phyloP scores from a whole-genome alignment of 2,888 invertebrate species.

The Labia minor region DNA sequence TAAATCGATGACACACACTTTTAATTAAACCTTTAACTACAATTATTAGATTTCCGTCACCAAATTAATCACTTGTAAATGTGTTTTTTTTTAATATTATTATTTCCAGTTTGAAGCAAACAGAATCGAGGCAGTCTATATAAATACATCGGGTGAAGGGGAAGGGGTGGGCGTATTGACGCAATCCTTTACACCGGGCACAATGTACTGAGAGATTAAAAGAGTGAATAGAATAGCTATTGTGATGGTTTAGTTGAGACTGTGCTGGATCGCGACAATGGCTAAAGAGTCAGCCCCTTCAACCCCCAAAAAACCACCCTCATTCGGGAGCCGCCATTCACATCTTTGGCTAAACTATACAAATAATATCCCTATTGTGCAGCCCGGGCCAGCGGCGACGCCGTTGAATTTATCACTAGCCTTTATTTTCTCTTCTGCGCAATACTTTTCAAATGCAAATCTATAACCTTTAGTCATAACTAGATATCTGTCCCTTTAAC shows the following conservation, averaged over 20 bases:
- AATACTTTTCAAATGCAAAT: slow-evolving; percentile 13
- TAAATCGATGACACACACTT: neutral
- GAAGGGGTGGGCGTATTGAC: slow-evolving; percentile 19
- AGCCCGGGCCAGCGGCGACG: neutral
- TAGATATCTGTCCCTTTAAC: neutral
- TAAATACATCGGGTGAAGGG: neutral
- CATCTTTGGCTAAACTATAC: slow-evolving; percentile 13
- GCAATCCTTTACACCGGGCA: slow-evolving; percentile 24
- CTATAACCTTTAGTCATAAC: neutral
- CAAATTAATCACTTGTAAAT: too few relatives aligned
- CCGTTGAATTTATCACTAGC: slow-evolving; percentile 8
- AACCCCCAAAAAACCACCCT: slow-evolving; percentile 5
- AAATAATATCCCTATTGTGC: slow-evolving; percentile 5
- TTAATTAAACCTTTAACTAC: slow-evolving; percentile 2
- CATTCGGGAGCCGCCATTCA: slow-evolving; percentile 13
- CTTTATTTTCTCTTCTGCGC: neutral
- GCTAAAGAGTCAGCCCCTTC: slow-evolving; percentile 9
- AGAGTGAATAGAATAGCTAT: slow-evolving; percentile 25
- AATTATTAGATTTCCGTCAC: neutral
- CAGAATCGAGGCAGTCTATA: neutral
- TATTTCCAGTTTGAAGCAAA: neutral
- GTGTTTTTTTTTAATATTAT: neutral
- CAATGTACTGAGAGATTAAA: slow-evolving; percentile 26
- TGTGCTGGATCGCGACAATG: slow-evolving; percentile 13
- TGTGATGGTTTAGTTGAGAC: slow-evolving; percentile 23